These are phyloP conservation scores for Hyaena hyaena DNA, from an alignment of 2,113 vertebrate genomes.

Conservation along the genomic window DNA sequence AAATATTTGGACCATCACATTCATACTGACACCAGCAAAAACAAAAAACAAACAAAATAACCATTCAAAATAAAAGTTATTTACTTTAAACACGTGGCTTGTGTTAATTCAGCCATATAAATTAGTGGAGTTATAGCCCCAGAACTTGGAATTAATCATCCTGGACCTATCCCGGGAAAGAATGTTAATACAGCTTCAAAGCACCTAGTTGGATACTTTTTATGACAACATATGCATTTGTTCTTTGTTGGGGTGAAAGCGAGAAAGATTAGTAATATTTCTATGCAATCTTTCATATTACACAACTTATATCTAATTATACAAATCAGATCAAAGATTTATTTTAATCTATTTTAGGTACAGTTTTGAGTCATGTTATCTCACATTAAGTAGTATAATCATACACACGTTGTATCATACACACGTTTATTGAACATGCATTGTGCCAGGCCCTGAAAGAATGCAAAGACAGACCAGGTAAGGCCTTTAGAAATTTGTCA, in stretches of 20 bases:
- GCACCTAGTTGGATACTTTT: not conserved
- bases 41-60: not conserved
- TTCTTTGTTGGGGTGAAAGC: not conserved
- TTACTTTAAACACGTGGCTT: not conserved
- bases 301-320: not conserved
- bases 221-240: not conserved
- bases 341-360: not conserved
- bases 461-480: not conserved
- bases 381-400: not conserved
- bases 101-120: not conserved
- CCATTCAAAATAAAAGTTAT: not conserved
- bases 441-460: not conserved
- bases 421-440: not conserved
- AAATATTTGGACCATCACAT: not conserved
- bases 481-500: not conserved
- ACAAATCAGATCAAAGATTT: not conserved
- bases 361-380: not conserved
- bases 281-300: not conserved
- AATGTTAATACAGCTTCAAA: slow-evolving; percentile 29
- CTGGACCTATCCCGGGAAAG: not conserved
- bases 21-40: not conserved
- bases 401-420: not conserved
- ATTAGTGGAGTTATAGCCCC: not conserved
- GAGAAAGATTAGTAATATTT: not conserved
- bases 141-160: not conserved